Conservation (phyloP, 2,797 vertebrate genomes). For the Amblyopsis hoosieri region DNA sequence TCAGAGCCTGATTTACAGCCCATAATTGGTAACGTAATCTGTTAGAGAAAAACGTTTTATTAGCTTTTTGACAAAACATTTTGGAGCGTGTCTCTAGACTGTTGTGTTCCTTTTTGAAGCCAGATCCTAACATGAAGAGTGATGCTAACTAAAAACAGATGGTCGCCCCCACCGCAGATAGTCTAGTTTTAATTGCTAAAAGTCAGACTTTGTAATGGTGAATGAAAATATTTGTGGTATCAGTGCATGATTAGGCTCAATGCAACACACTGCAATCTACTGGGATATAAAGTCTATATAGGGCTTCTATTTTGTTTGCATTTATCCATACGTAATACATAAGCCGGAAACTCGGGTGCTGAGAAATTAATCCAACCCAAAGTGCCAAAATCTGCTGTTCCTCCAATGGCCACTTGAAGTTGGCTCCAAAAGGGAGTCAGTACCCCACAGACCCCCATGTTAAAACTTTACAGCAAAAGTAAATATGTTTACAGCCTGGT, state of each 20-base stretch:
- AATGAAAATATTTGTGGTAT: conserved; percentile 26
- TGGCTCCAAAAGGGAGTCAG: no score
- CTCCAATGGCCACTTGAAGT: no score
- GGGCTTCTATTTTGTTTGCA: not conserved
- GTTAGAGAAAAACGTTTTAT: conserved; percentile 28
- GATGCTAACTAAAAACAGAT: conserved; percentile 52
- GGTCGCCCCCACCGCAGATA: conserved; percentile 25
- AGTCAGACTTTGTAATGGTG: conserved; percentile 3
- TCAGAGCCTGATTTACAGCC: conserved; percentile 29
- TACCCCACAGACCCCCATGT: no score
- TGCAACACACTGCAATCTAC: conserved; percentile 4
- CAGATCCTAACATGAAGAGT: conserved; percentile 21
- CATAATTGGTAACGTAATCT: conserved; percentile 27
- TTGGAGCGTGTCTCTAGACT: conserved; percentile 23
- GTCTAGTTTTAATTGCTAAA: conserved; percentile 14
- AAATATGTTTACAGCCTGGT: no score
- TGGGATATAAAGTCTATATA: not conserved
- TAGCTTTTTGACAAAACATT: conserved; percentile 27
- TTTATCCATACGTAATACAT: not conserved
- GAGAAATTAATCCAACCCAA: no score
- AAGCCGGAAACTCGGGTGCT: no score
- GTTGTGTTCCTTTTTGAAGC: conserved; percentile 51
- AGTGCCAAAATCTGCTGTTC: no score
- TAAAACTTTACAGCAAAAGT: no score
- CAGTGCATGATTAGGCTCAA: conserved; percentile 18